Base-by-base conservation (phyloP, 2,888 invertebrate species). In the Arctia plantaginis region DNA sequence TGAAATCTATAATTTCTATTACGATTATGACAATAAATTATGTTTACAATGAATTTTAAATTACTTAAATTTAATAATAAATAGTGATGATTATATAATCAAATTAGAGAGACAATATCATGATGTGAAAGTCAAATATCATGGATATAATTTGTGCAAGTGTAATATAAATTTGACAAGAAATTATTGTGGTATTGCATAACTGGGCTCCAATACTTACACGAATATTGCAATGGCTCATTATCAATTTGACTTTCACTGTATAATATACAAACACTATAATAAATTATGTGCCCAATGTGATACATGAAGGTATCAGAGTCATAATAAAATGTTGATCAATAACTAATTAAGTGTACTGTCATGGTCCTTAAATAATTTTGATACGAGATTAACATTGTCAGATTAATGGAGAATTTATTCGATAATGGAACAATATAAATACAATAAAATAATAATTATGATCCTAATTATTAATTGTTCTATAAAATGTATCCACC, bases 61-160 rank as follows among this genome's bases (percentile, higher is more conserved):
- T 94, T 94, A 95, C 94, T 94, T 95, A 95, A 93, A 93, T 93
- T 88, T 94, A 93, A 93, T 93, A 95, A 95, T 95, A 95, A 95
- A 95, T 95, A 95, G 93, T 90, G 87, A 86, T 87, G 93, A 95
- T 94, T 94, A 95, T 92, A 94, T 89, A 92, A 92, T 91, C 89
- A 94, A 95, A 91, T 89, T 91, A 95, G 94, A 95, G 94, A 95
- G 94, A 93, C 94, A 94, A 95, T 94, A 95, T 94, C 92, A 93
- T 90, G 87, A 75, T 85, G 92, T 92, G 90, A 93, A 93, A 91
- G 92, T 91, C 91, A 91, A 93, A 90, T 72, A 39, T 84, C 76
- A 74, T 83, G 82, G 85, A 84, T 82, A 83, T 78, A 82, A 81
- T 88, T 87, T 87, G 88, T 86, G 88, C 86, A 86, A 86, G 85